phyloP scores from a whole-genome alignment of 2,797 vertebrate species.

The Tapera naevia region DNA sequence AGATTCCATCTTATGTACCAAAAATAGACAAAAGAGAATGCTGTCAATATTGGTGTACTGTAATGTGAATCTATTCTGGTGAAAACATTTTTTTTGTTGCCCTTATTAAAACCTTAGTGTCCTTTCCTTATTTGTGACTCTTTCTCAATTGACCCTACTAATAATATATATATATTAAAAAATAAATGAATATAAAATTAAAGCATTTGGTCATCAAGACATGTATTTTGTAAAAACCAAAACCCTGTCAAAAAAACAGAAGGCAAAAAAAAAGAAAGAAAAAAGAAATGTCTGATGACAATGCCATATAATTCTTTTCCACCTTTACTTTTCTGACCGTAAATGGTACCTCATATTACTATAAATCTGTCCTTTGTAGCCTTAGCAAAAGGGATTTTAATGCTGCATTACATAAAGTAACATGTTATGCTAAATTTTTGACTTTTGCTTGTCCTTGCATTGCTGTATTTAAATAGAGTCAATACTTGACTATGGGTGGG shows the following conservation, averaged over 20 bases:
- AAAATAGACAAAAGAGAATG: slow-evolving; percentile 83
- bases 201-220: slow-evolving; percentile 66
- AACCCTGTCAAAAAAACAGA: neutral
- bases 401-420: slow-evolving; percentile 43
- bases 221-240: slow-evolving; percentile 63
- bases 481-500: slow-evolving; percentile 19
- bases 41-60: slow-evolving; percentile 83
- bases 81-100: slow-evolving; percentile 73
- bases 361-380: slow-evolving; percentile 15
- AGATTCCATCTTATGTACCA: slow-evolving; percentile 83
- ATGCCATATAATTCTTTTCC: slow-evolving; percentile 40
- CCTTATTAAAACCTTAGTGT: slow-evolving; percentile 83
- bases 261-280: neutral
- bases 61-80: slow-evolving; percentile 83
- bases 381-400: slow-evolving; percentile 8
- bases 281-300: slow-evolving; percentile 59
- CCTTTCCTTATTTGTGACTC: slow-evolving; percentile 81
- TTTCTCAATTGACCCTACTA: slow-evolving; percentile 76
- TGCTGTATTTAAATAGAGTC: slow-evolving; percentile 61
- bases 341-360: slow-evolving; percentile 48
- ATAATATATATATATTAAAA: slow-evolving; percentile 16
- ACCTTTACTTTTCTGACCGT: slow-evolving; percentile 29
- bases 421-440: slow-evolving; percentile 8
- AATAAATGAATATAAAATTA: slow-evolving; percentile 62
- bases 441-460: slow-evolving; percentile 24